Conservation (phyloP, 2,113 vertebrate species). For the Neopipo cinnamomea region DNA sequence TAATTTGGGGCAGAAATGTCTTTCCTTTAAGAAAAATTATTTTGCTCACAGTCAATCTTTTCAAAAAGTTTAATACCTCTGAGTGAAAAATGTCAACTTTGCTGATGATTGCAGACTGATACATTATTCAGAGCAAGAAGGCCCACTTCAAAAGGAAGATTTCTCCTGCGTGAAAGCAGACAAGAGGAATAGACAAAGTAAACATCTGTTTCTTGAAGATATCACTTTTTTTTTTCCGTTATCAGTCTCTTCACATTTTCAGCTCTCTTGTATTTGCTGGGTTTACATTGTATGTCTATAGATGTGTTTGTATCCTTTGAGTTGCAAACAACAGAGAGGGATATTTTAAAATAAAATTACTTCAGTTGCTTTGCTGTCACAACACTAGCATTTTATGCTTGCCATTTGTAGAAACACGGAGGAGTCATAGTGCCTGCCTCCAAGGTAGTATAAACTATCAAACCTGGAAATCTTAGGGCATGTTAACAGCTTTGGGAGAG, state of each 20-base stretch:
- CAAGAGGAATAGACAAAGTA: neutral
- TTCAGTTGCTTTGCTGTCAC: neutral
- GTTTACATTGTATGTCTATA: neutral
- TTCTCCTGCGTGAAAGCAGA: neutral
- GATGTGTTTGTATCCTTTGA: neutral
- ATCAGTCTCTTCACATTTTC: neutral
- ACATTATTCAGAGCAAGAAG: neutral
- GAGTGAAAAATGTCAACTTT: neutral
- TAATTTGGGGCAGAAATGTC: neutral
- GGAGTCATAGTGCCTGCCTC: neutral
- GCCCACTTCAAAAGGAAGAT: neutral
- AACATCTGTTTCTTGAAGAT: neutral
- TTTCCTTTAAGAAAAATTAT: neutral
- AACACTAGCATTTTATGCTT: neutral
- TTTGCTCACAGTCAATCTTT: neutral
- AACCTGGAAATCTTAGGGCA: neutral
- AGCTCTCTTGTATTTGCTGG: neutral
- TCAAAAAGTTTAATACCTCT: neutral
- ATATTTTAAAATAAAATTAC: neutral
- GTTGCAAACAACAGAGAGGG: neutral
- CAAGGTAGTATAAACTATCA: neutral
- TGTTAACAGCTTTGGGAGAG: neutral
- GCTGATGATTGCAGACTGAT: neutral
- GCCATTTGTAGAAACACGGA: neutral
- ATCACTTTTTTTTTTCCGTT: neutral